Evolutionary conservation across 2,113 vertebrate genomes (phyloP).

Genomic region (Shinisaurus crocodilurus): DNA sequence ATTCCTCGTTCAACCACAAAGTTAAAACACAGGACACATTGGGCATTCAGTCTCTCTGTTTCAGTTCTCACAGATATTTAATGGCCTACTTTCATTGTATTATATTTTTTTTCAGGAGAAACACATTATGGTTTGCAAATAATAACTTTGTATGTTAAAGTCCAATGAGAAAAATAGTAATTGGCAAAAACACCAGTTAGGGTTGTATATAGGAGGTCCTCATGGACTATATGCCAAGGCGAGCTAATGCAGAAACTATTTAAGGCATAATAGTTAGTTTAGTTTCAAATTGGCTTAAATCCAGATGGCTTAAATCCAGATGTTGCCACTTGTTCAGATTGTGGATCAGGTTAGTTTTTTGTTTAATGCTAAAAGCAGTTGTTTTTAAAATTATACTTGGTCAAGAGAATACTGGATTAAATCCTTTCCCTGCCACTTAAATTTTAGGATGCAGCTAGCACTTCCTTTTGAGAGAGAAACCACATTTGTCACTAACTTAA

Average conservation of each 20-base stretch:
- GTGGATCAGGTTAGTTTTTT: neutral
- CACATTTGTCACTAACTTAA: slow-evolving; percentile 11
- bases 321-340: neutral
- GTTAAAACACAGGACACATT: neutral
- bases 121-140: neutral
- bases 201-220: neutral
- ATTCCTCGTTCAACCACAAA: neutral
- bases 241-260: neutral
- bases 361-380: neutral
- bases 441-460: neutral
- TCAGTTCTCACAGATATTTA: neutral
- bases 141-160: neutral
- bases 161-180: neutral
- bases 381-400: neutral
- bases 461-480: neutral
- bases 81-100: neutral
- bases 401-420: neutral
- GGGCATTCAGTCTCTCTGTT: neutral
- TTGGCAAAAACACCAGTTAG: neutral
- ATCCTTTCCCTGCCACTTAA: neutral
- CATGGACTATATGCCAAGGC: neutral
- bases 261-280: neutral
- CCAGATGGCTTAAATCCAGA: neutral
- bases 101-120: neutral
- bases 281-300: neutral